phyloP scores from a whole-genome alignment of 92 coral and sea anemone species.

The Zoanthus gigantus region DNA sequence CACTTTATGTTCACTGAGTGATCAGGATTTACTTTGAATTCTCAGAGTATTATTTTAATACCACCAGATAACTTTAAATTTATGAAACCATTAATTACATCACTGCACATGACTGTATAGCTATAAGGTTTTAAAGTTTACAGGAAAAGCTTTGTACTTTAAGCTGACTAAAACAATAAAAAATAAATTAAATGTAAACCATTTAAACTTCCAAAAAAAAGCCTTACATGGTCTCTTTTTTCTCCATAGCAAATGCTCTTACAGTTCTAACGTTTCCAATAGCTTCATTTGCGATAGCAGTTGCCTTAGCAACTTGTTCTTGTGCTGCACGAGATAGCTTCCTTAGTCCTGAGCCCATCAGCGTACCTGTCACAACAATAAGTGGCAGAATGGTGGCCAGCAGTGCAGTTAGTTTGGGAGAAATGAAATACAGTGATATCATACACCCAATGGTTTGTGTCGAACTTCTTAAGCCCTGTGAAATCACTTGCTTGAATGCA shows the following conservation, averaged over 20 bases:
- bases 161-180: not conserved
- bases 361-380: constrained; percentile 82
- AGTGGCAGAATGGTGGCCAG: constrained; percentile 76
- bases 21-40: too few relatives aligned
- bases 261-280: constrained; percentile 97
- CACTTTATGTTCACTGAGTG: too few relatives aligned
- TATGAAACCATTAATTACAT: too few relatives aligned
- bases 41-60: too few relatives aligned
- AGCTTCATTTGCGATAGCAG: constrained; percentile 96
- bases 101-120: too few relatives aligned
- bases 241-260: constrained; percentile 99
- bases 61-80: too few relatives aligned
- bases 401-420: constrained; percentile 87
- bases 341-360: constrained; percentile 91
- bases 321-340: constrained; percentile 92
- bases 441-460: constrained; percentile 97
- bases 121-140: too few relatives aligned
- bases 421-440: constrained; percentile 83
- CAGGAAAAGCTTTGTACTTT: too few relatives aligned
- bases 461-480: constrained; percentile 93
- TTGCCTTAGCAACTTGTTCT: constrained; percentile 96
- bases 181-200: not conserved
- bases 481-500: constrained; percentile 94
- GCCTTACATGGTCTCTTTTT: constrained; percentile 89
- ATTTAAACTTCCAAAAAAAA: too few relatives aligned